Percentiles rank a stretch among this genome's conserved stretches.
phyloP scores from a whole-genome alignment of 2,888 invertebrate species.

The Embidobia sp. region DNA sequence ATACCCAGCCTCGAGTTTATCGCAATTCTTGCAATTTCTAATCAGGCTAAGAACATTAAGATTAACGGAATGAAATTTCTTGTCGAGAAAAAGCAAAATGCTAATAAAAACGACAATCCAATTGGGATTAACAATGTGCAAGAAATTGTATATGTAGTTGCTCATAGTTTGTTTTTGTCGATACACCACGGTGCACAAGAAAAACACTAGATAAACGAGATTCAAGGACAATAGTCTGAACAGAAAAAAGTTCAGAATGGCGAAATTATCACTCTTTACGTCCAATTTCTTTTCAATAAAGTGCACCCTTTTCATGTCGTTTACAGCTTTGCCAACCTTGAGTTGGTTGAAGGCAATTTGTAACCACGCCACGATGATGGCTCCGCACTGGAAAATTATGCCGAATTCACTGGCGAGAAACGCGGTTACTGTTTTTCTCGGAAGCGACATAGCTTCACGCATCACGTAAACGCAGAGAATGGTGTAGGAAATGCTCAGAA shows the following conservation, averaged over 20 bases:
- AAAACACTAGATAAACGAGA: neutral
- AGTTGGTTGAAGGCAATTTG: conserved; percentile 28
- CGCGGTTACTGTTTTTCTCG: conserved; percentile 3
- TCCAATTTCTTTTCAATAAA: conserved; percentile 4
- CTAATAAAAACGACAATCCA: conserved; percentile 36
- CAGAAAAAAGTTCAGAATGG: neutral
- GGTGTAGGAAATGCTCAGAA: conserved; percentile 1
- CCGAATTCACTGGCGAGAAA: conserved; percentile 24
- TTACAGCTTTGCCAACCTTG: conserved; percentile 18
- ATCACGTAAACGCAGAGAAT: neutral
- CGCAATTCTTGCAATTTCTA: neutral
- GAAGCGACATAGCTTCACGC: neutral
- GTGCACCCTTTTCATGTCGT: conserved; percentile 22
- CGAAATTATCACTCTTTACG: conserved; percentile 8
- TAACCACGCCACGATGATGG: conserved; percentile 28
- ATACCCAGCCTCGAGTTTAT: neutral
- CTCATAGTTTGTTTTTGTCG: neutral
- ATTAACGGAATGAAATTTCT: conserved; percentile 32
- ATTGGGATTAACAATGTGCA: conserved; percentile 38
- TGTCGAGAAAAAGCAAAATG: neutral
- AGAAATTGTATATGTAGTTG: conserved; percentile 14
- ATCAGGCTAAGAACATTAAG: conserved; percentile 21
- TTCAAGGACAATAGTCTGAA: neutral
- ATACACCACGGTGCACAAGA: neutral
- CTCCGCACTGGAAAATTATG: conserved; percentile 36